Evolutionary conservation across 1,140 invertebrate species (phyloP), one percentile per base, ranked within the genome.

Genomic region (Brachionus rotundiformis): DNA sequence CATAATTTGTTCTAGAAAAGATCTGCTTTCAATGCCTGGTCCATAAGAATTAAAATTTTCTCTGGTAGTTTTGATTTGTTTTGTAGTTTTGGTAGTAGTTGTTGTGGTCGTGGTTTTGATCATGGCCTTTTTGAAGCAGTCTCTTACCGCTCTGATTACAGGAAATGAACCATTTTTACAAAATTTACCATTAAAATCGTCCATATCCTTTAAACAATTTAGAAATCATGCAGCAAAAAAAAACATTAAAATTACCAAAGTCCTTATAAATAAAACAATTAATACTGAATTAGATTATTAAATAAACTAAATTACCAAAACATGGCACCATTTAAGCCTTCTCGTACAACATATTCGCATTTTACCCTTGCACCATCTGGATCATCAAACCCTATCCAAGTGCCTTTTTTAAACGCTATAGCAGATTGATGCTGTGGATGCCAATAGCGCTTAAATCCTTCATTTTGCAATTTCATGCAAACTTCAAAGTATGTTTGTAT

Each of bases 141-240:
- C 87, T 33, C 88, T 89, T 1, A 87, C 87, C 7, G 85, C 82
- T 84, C 0, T 90, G 87, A 36, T 90, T 86, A 82, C 89, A 6
- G 90, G 91, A 19, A 90, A 89, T 6, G 90, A 86, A n/a, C 91
- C 90, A 39, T 87, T 85, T 41, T 84, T 83, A 83, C 87, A 87
- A 39, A 82, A 83, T 8, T 65, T 81, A 16, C 85, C 85, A 4
- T 63, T 81, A 81, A 87, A 88, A 82, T 88, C 87, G 81, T 93
- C 93, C 82, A 86, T 84, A 71, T 86, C 86, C 3, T 75, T 54
- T 54, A 19, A 54, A 19, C 16, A 23, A 19, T 7, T 54, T 54
- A 25, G 19, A 23, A 54, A 23, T 54, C 8, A 19, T 19, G 16
- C 19, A 19, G 0, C 7, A 23, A 54, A 54, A 54, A 54, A 54